Evolutionary conservation across 2,888 invertebrate species (phyloP), one percentile per base, ranked within the genome.

Genomic region (Falcaria lacertinaria): DNA sequence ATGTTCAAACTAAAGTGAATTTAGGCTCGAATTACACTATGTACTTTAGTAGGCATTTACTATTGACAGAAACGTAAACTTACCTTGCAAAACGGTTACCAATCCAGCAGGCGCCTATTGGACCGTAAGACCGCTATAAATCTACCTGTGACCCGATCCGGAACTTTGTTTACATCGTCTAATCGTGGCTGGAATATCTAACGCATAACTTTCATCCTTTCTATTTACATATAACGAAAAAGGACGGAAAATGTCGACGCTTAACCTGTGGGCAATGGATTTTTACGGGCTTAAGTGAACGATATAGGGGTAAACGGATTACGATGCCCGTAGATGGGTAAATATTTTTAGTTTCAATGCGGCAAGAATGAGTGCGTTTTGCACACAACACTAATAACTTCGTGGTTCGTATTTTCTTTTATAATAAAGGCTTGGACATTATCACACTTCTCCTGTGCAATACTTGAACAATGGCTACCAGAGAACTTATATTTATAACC

Each of bases 61-160:
- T 34, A 33, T 40, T 34, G 40, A 34, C 40, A 33, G 17, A 33
- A 34, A 40, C 22, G 34, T 34, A 15, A 19, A 11, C 11, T 34
- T 33, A 19, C 33, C 13, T 19, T 19, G 19, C 40, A 34, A 19
- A 19, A 33, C 13, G 34, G 33, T 13, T 17, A 17, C 17, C 33
- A 34, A 19, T 40, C 33, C 34, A 22, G 40, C 40, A 19, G 33
- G 34, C 33, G 33, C 40, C 40, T 34, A 33, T 40, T 33, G 19
- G 22, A 40, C 40, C 40, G 33, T 36, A 11, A 36, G 41, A 52
- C 54, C 57, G 52, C 55, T 54, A 60, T 60, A 60, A 60, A 60
- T 60, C 58, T 48, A 52, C 52, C 53, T 57, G 56, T 53, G 54
- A 49, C 48, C 48, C 45, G 37, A 48, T 45, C 40, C 35, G 41